Conservation (phyloP, 2,113 vertebrate species). For the Callaeas wilsoni region DNA sequence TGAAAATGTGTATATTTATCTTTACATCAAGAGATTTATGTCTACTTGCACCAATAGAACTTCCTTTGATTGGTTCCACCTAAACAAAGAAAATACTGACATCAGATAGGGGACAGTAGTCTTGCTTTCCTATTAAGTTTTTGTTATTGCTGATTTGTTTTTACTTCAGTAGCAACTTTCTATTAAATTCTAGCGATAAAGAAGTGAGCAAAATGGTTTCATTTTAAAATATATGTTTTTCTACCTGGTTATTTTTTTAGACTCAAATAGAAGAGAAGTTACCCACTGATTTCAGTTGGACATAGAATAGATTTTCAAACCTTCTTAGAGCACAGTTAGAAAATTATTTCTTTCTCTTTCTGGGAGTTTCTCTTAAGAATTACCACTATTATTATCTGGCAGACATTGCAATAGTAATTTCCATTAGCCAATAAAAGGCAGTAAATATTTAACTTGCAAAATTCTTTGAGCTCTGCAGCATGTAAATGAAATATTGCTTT, state of each 20-base stretch:
- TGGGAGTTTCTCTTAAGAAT: neutral
- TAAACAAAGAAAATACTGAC: neutral
- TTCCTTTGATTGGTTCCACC: neutral
- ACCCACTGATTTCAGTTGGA: neutral
- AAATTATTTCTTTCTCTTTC: neutral
- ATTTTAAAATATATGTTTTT: neutral
- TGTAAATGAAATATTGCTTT: neutral
- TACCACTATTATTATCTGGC: neutral
- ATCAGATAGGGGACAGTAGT: neutral
- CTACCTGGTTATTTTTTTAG: neutral
- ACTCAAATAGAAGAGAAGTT: neutral
- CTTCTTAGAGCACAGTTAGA: neutral
- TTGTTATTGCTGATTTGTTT: neutral
- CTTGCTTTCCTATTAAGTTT: neutral
- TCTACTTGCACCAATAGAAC: neutral
- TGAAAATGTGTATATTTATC: neutral
- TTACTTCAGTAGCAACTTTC: neutral
- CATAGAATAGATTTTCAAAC: neutral
- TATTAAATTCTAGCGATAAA: neutral
- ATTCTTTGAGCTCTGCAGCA: neutral
- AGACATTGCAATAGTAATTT: neutral
- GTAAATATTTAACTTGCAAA: neutral
- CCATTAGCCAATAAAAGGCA: neutral
- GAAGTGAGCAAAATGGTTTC: accelerated
- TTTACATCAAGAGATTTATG: neutral